These are phyloP conservation scores for Bolinopsis microptera DNA, from an alignment of 37 sponge, comb jelly and placozoan species.

Conservation along the genomic window DNA sequence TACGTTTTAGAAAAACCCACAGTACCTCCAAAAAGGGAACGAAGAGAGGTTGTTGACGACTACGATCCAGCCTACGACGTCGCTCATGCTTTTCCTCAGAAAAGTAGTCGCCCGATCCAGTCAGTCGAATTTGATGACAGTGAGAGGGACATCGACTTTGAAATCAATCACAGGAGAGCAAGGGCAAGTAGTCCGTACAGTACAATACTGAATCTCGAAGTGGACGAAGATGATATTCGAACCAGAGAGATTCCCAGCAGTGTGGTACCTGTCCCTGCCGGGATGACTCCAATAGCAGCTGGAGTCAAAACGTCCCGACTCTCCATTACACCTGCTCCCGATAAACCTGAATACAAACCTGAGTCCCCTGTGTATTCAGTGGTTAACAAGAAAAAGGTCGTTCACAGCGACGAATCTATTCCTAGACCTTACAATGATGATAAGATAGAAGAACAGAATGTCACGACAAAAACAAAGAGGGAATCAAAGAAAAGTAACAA, in stretches of 20 bases:
- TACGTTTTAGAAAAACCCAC: slow-evolving; percentile 1
- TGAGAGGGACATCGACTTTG: neutral
- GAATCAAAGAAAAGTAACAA: neutral
- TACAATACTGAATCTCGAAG: neutral
- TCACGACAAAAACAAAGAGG: neutral
- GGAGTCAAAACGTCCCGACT: neutral
- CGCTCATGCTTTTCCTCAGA: too few relatives aligned
- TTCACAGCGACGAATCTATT: neutral
- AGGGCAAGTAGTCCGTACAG: neutral
- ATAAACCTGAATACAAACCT: neutral
- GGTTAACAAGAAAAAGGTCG: neutral
- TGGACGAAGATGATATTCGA: slow-evolving; percentile 16
- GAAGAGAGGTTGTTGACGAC: neutral
- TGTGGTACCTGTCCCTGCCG: neutral
- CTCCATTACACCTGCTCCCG: neutral
- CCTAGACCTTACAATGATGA: neutral
- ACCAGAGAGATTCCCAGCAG: neutral
- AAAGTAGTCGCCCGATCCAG: neutral
- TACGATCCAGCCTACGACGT: neutral
- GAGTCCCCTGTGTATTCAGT: neutral
- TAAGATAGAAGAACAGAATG: neutral
- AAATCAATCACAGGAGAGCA: neutral
- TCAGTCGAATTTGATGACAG: neutral
- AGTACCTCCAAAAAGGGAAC: neutral
- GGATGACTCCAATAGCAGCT: neutral